Evolutionary conservation across 2,888 invertebrate species (phyloP).

Genomic region (Rapana venosa): DNA sequence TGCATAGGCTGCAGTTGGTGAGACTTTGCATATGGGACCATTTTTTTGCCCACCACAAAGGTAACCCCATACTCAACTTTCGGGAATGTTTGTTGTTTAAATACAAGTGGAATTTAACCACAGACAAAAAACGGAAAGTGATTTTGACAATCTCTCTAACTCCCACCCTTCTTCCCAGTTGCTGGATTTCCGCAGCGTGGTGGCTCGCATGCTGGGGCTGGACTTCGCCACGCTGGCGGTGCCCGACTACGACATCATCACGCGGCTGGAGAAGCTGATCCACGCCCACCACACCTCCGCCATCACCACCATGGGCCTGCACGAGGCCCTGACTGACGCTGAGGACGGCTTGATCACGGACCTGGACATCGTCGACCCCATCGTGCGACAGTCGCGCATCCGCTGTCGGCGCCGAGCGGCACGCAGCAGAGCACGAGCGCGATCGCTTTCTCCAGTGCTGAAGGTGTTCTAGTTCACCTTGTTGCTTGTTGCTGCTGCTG

Average conservation of each 20-base stretch:
- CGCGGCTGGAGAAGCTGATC: constrained; percentile 78
- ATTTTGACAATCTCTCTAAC: background rate
- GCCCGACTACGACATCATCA: constrained; percentile 79
- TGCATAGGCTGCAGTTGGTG: too few relatives aligned
- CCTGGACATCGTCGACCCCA: constrained; percentile 56
- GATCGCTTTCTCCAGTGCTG: constrained; percentile 70
- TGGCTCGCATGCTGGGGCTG: constrained; percentile 78
- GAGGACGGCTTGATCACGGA: constrained; percentile 67
- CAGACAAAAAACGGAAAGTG: too few relatives aligned
- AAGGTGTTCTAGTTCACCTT: constrained; percentile 69
- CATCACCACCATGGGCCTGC: constrained; percentile 73
- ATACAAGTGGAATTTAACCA: too few relatives aligned
- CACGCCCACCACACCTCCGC: constrained; percentile 75
- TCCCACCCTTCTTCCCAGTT: constrained; percentile 64
- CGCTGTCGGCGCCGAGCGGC: constrained; percentile 60
- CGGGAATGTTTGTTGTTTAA: too few relatives aligned
- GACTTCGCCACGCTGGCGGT: constrained; percentile 77
- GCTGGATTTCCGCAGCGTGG: constrained; percentile 77
- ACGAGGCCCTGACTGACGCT: constrained; percentile 74
- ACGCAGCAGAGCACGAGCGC: constrained; percentile 58
- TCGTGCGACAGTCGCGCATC: constrained; percentile 60
- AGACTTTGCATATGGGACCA: too few relatives aligned
- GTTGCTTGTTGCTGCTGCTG: too few relatives aligned
- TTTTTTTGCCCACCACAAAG: too few relatives aligned
- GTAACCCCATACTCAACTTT: too few relatives aligned